Base-by-base conservation (phyloP, 2,888 invertebrate species). In the Leptothorax acervorum region DNA sequence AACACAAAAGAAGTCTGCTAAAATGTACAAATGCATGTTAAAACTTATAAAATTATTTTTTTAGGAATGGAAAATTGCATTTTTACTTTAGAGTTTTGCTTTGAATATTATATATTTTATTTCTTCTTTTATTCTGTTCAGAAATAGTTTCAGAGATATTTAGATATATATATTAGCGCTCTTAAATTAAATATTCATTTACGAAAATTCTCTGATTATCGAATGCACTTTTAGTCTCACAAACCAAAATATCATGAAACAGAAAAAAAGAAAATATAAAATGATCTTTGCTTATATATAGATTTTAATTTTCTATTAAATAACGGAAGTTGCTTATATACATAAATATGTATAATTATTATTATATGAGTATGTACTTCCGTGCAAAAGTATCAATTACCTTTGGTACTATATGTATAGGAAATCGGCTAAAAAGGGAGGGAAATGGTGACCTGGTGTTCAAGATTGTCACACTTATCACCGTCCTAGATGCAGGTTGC, bases 401-500 rank as follows among this genome's bases (percentile, higher is more conserved):
- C 0, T 65, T 62, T 65, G 4, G 3, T 23, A 45, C 11, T 28
- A 35, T 35, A n/a, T n/a, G n/a, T n/a, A 35, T 35, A 31, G 3
- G 12, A 57, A 60, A 18, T 60, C 5, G 8, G 31, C 35, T 79
- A 78, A 55, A 74, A 71, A 65, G 42, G 48, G n/a, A 60, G 31
- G 51, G 53, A 66, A 75, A 70, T 65, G 55, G 4, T 35, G 15
- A 55, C 11, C n/a, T 11, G 5, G 15, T 31, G 15, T 42, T 8
- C 5, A 31, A 74, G 12, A 62, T 85, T 85, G 73, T 87, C 66
- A 75, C 81, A 89, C 73, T 42, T 23, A 31, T 55, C 23, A 73
- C 12, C 60, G 57, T 65, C 39, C 65, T 63, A 11, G 42, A 57
- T 48, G n/a, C n/a, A 31, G 57, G 23, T 57, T 35, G 11, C 28